A percentile compares a stretch with the other conserved stretches of the same genome.
Conservation (phyloP, 2,888 invertebrate species). For the Deilephila porcellus region DNA sequence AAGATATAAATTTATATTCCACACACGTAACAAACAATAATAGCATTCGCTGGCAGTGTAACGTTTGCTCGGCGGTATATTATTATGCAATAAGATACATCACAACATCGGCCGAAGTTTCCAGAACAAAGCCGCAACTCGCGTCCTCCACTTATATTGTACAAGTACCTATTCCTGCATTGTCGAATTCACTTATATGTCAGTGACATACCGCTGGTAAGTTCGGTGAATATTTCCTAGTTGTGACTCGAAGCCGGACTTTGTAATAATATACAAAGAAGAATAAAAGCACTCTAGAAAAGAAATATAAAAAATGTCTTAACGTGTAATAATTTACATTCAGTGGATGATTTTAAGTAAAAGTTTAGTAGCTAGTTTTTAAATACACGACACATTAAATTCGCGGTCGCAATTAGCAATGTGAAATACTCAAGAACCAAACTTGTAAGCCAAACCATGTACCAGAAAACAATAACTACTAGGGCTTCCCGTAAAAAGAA, state of each 20-base stretch:
- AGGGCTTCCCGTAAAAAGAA: too few species aligned
- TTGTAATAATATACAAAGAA: too few species aligned
- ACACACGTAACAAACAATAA: background rate
- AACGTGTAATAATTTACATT: too few species aligned
- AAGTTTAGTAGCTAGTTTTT: too few species aligned
- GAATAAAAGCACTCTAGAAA: too few species aligned
- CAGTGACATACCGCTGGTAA: slow-evolving; percentile 52
- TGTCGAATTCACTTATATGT: slow-evolving; percentile 77
- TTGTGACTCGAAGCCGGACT: background rate
- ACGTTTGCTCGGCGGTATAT: slow-evolving; percentile 56
- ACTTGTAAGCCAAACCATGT: too few species aligned
- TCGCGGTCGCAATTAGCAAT: too few species aligned
- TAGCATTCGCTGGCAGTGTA: slow-evolving; percentile 39
- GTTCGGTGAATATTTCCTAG: background rate
- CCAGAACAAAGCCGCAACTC: slow-evolving; percentile 78
- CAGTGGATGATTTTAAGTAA: too few species aligned
- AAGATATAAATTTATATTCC: background rate
- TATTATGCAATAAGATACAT: slow-evolving; percentile 76
- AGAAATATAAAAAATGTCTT: too few species aligned
- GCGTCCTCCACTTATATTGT: slow-evolving; percentile 65
- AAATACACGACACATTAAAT: too few species aligned
- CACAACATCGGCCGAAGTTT: slow-evolving; percentile 70
- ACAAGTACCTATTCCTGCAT: slow-evolving; percentile 70
- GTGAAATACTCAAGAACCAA: too few species aligned
- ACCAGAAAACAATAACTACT: too few species aligned